Evolutionary conservation across 2,888 invertebrate genomes (phyloP).

Genomic region (Acleris sparsana): DNA sequence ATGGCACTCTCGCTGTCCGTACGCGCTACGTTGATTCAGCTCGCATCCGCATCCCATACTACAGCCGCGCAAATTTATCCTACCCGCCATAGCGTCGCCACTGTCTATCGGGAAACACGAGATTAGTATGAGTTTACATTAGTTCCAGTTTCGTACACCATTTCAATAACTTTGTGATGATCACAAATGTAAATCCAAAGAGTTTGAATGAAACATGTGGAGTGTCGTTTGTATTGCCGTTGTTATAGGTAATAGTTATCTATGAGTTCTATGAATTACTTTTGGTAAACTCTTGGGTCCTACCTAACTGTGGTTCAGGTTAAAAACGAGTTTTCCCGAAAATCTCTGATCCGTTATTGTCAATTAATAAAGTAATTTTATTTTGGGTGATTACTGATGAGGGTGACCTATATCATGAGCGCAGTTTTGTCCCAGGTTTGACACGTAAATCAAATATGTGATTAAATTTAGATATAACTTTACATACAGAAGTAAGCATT

Average conservation of each 20-base stretch:
- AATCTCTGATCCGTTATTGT: too few relatives aligned
- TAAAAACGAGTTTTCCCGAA: too few relatives aligned
- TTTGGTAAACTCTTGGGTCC: not conserved
- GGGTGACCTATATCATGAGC: too few relatives aligned
- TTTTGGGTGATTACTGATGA: too few relatives aligned
- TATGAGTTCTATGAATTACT: not conserved
- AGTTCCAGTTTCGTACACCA: conserved; percentile 18
- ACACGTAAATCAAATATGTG: too few relatives aligned
- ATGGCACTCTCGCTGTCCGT: conserved; percentile 64
- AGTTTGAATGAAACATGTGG: conserved; percentile 1
- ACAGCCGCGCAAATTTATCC: conserved; percentile 12
- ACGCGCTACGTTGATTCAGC: conserved; percentile 60
- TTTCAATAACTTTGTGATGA: conserved; percentile 3
- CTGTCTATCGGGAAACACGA: not conserved
- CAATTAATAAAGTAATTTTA: too few relatives aligned
- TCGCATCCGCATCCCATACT: conserved; percentile 38
- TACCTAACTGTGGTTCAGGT: too few relatives aligned
- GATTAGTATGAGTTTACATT: not conserved
- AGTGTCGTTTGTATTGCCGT: conserved; percentile 1
- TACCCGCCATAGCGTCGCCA: conserved; percentile 12
- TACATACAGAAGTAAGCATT: too few relatives aligned
- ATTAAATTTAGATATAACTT: too few relatives aligned
- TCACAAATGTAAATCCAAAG: conserved; percentile 14
- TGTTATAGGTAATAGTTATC: not conserved
- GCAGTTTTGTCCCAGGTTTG: too few relatives aligned